phyloP scores from a whole-genome alignment of 2,888 invertebrate species.

The Lithophane leautieri region DNA sequence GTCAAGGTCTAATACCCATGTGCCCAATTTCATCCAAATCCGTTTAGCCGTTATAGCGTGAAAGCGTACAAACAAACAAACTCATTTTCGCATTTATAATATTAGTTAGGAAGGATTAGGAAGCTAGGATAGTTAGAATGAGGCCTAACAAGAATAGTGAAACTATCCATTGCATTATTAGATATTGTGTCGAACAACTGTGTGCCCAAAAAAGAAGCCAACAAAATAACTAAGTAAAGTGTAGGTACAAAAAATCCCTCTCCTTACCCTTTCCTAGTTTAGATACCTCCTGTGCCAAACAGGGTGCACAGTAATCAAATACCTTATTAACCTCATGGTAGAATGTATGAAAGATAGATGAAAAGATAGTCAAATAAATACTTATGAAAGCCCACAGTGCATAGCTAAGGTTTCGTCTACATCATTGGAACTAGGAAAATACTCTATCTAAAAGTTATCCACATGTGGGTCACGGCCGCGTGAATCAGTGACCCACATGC shows the following conservation, averaged over 20 bases:
- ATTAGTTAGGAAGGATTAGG: no score
- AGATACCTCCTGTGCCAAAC: not conserved
- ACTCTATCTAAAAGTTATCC: conserved; percentile 42
- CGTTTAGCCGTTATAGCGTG: no score
- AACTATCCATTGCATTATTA: no score
- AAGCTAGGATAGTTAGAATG: no score
- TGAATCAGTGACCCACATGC: conserved; percentile 58
- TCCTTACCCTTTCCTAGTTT: not conserved
- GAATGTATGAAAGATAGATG: not conserved
- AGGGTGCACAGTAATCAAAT: not conserved
- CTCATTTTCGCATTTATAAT: no score
- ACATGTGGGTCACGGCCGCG: conserved; percentile 58
- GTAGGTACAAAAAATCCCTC: not conserved
- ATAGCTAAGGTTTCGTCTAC: not conserved
- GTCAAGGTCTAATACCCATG: no score
- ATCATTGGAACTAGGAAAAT: conserved; percentile 24
- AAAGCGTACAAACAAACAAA: no score
- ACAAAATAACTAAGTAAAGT: not conserved
- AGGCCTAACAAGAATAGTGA: no score
- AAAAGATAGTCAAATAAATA: not conserved
- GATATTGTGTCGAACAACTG: no score
- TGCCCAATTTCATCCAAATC: not conserved
- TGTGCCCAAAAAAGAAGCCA: not conserved
- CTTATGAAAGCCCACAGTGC: not conserved
- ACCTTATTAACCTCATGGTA: not conserved